Evolutionary conservation across 2,888 invertebrate genomes (phyloP), one percentile per base, ranked within the genome.

Genomic region (Pegoplata infirma): DNA sequence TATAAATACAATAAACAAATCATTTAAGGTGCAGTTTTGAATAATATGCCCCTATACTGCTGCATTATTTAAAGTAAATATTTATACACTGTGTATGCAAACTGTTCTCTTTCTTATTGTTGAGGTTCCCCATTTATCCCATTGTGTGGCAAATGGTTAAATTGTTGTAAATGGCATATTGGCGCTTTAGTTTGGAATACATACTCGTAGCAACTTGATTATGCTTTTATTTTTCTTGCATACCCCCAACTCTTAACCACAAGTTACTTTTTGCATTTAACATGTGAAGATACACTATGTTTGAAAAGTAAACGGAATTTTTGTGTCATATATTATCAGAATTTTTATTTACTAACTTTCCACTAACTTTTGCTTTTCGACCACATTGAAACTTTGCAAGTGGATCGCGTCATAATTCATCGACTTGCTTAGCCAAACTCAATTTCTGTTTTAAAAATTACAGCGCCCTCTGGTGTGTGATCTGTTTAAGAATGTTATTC

Each of bases 1-100:
- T 25, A 59, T 12, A 25, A 5, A 16, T 16, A 46, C 6, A 16
- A 59, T 25, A 25, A n/a, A 19, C 51, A 69, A 61, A 61, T 61
- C 28, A 51, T 53, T 69, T 61, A 53, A 69, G 59, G 59, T 69
- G 69, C 69, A 71, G 71, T 61, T 32, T 61, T 61, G 2, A n/a
- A 7, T 71, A 47, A 71, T 46, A 44, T 55, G 6, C 16, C 23
- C 46, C 63, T 25, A 63, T 63, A 47, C 25, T 23, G n/a, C 6
- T 46, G 5, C 5, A 51, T 17, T 51, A 7, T 17, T 51, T 16
- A 5, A 6, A 51, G n/a, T 51, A 51, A 51, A 23, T 44, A 1
- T 32, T 21, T 56, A 51, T 1, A 23, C 23, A 3, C n/a, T n/a
- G n/a, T n/a, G n/a, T n/a, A n/a, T n/a, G n/a, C n/a, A 44, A 16